Evolutionary conservation across 2,888 invertebrate genomes (phyloP).

Genomic region (Chrysotoxum bicinctum): DNA sequence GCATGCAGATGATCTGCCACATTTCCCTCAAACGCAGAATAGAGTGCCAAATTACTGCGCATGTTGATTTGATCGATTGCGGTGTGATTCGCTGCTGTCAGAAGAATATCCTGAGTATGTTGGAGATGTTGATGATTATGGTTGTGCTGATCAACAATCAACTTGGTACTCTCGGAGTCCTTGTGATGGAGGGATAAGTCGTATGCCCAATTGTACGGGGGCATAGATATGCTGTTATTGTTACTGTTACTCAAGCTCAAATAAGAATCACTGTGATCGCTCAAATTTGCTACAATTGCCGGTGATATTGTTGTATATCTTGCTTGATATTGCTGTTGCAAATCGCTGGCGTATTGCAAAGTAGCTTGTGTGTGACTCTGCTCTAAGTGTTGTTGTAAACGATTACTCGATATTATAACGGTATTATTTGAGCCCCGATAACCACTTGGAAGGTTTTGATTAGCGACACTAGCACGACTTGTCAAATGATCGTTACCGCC

Average conservation of each 20-base stretch:
- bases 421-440: slow-evolving; percentile 80
- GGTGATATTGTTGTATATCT: slow-evolving; percentile 62
- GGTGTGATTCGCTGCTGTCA: slow-evolving; percentile 69
- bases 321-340: slow-evolving; percentile 56
- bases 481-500: slow-evolving; percentile 48
- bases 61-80: slow-evolving; percentile 74
- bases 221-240: slow-evolving; percentile 74
- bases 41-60: slow-evolving; percentile 78
- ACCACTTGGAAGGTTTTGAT: slow-evolving; percentile 76
- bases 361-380: slow-evolving; percentile 53
- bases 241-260: slow-evolving; percentile 74
- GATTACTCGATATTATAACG: slow-evolving; percentile 78
- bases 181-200: slow-evolving; percentile 76
- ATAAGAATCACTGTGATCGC: slow-evolving; percentile 75
- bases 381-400: slow-evolving; percentile 74
- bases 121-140: slow-evolving; percentile 73
- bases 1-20: slow-evolving; percentile 67
- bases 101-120: slow-evolving; percentile 75
- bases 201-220: slow-evolving; percentile 76
- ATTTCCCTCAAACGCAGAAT: slow-evolving; percentile 69
- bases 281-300: slow-evolving; percentile 50
- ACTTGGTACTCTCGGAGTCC: slow-evolving; percentile 71
- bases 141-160: slow-evolving; percentile 16
- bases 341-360: slow-evolving; percentile 38
- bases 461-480: neutral